phyloP scores from a whole-genome alignment of 2,888 invertebrate genomes.

The Drepanosiphum platanoidis region DNA sequence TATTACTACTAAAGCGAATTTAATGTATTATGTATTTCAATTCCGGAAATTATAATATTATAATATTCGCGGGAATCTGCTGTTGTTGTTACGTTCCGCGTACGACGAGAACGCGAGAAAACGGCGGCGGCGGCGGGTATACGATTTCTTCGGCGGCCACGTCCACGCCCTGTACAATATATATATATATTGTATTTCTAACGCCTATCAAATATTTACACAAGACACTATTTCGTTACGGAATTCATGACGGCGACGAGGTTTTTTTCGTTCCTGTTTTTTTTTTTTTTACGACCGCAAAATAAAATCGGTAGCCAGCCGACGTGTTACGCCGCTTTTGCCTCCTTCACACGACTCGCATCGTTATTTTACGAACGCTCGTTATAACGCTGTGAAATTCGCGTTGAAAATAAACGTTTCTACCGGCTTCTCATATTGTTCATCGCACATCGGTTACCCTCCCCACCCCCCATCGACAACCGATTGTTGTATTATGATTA shows the following conservation, averaged over 20 bases:
- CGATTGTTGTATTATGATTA: no score
- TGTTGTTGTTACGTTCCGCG: no score
- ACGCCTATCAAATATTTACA: conserved; percentile 19
- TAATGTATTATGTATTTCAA: no score
- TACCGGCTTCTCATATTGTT: no score
- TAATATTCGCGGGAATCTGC: no score
- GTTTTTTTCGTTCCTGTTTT: background rate
- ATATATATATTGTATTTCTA: no score
- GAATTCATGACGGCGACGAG: background rate
- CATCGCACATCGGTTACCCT: no score
- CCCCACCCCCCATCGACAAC: no score
- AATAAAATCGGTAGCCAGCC: conserved; percentile 5
- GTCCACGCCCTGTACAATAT: no score
- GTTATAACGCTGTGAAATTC: background rate
- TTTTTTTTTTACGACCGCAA: background rate
- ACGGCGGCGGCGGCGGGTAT: no score
- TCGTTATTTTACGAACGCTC: conserved; percentile 6
- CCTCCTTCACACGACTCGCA: conserved; percentile 11
- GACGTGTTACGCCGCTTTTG: background rate
- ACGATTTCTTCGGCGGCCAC: background rate
- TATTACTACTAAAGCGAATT: no score
- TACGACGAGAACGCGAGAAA: background rate
- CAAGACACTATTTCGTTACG: background rate
- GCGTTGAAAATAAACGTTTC: background rate
- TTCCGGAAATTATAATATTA: no score